Evolutionary conservation across 2,113 vertebrate species (phyloP), one percentile per base, ranked within the genome.

Genomic region (Alethe diademata): DNA sequence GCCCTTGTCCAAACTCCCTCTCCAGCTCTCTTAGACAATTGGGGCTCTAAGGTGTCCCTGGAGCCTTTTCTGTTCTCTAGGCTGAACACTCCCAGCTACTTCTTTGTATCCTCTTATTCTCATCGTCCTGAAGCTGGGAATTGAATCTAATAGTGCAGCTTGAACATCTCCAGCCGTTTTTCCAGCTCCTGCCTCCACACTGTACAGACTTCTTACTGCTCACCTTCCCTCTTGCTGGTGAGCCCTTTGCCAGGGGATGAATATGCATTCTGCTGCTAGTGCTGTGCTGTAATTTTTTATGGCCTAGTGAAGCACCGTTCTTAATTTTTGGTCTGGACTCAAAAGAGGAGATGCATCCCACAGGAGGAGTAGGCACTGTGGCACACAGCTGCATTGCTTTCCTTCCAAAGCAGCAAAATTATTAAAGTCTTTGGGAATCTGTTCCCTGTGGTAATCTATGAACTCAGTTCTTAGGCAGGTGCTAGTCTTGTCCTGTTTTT

Each of bases 191-290:
- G 28, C 26, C 18, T 78, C 22, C 8, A 3, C 36, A 92, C 61
- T 18, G 4, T 17, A 1, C 33, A 8, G 60, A 8, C 2, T 81
- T n/a, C 12, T 73, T 69, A 11, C 22, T 57, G 56, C 61, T 93
- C 19, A 29, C 26, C 31, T 73, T 65, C 14, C 18, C 22, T 69
- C 14, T 47, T 69, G 12, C 5, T 86, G 45, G 56, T 2, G 7
- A 82, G 25, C 57, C 20, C 22, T 79, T 83, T 71, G 33, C 51
- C 33, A 58, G 38, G n/a, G 38, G 45, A 29, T 7, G 33, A 75
- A 48, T 5, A 19, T 19, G 67, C 0, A 0, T 54, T 2, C 2
- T 57, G 25, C 47, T 81, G 35, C 31, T 35, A 26, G 15, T 3
- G 3, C 45, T 76, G 8, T 71, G 45, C 70, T 35, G 0, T 70